phyloP scores from a whole-genome alignment of 2,113 vertebrate species.

The Nothocercus julius region DNA sequence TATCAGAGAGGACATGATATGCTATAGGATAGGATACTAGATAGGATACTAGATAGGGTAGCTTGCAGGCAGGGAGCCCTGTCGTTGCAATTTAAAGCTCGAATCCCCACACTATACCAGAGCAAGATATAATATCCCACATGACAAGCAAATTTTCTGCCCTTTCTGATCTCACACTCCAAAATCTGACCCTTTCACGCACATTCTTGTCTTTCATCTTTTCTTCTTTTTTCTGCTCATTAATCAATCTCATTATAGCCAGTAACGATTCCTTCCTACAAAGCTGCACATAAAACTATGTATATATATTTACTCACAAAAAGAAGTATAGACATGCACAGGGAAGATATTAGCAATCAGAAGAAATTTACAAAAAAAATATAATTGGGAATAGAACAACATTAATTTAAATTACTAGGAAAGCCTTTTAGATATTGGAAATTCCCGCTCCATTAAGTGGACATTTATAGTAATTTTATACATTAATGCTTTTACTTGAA shows the following conservation, averaged over 20 bases:
- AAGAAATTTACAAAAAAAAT: not conserved
- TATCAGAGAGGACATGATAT: slow-evolving; percentile 2
- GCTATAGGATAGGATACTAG: not conserved
- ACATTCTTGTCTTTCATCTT: not conserved
- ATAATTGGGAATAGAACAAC: not conserved
- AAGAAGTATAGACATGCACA: accelerated
- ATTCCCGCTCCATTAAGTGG: not conserved
- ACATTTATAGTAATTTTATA: not conserved
- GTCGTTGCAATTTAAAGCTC: not conserved
- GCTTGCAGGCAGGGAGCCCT: not conserved
- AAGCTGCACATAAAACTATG: not conserved
- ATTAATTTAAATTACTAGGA: not conserved
- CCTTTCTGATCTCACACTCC: not conserved
- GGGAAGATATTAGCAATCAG: not conserved
- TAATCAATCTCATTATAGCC: not conserved
- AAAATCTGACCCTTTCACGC: slow-evolving; percentile 2
- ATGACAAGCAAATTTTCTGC: not conserved
- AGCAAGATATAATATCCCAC: not conserved
- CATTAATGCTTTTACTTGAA: not conserved
- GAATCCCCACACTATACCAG: not conserved
- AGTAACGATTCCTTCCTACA: not conserved
- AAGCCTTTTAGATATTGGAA: not conserved
- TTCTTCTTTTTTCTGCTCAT: not conserved
- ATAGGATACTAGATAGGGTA: not conserved
- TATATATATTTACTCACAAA: not conserved